Conservation (phyloP, 2,797 vertebrate genomes). For the Clarias platycephalus region DNA sequence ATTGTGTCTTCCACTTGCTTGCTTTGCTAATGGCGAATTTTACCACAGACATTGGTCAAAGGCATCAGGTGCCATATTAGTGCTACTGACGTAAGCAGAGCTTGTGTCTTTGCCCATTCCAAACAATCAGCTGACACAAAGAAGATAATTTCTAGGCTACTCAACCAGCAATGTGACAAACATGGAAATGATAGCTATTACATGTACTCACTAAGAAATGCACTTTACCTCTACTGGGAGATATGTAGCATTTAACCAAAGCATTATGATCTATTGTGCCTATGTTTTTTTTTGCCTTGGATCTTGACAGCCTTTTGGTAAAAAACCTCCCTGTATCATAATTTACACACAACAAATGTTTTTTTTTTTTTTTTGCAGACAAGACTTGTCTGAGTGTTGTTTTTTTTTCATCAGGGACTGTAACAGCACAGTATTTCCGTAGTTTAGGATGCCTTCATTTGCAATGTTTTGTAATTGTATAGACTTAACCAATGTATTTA, state of each 20-base stretch:
- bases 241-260: conserved; percentile 82
- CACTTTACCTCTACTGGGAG: conserved; percentile 80
- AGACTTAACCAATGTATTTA: conserved; percentile 81
- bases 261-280: conserved; percentile 70
- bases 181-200: conserved; percentile 67
- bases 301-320: conserved; percentile 45
- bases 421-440: conserved; percentile 77
- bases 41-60: conserved; percentile 61
- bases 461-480: conserved; percentile 69
- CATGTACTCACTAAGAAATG: conserved; percentile 76
- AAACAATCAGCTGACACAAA: conserved; percentile 29
- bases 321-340: conserved; percentile 33
- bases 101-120: conserved; percentile 30
- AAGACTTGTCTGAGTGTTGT: conserved; percentile 44
- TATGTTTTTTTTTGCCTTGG: conserved; percentile 37
- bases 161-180: conserved; percentile 71
- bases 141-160: conserved; percentile 23
- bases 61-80: conserved; percentile 51
- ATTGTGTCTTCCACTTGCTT: conserved; percentile 71
- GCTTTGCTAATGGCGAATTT: conserved; percentile 53
- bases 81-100: conserved; percentile 35
- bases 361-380: conserved; percentile 32
- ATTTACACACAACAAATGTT: conserved; percentile 45
- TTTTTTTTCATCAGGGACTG: conserved; percentile 71
- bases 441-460: conserved; percentile 69